These are phyloP conservation scores for Drosophila parabipectinata DNA, from an alignment of 1,140 invertebrate genomes.

Conservation along the genomic window DNA sequence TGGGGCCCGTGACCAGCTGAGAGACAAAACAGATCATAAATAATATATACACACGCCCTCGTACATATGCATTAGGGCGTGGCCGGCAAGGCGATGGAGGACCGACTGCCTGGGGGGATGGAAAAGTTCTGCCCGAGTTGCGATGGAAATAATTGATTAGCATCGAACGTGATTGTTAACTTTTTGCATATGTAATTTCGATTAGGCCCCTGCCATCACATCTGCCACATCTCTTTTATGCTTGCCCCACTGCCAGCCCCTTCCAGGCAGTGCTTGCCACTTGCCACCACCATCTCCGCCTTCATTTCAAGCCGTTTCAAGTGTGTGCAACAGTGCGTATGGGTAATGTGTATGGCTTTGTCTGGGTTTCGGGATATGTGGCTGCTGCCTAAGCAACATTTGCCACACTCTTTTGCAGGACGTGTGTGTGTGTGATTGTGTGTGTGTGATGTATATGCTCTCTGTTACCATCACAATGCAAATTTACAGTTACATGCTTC, in stretches of 20 bases:
- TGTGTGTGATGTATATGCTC: conserved; percentile 7
- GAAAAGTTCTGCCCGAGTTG: conserved; percentile 48
- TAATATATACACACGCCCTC: conserved; percentile 54
- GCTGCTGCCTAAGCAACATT: conserved; percentile 65
- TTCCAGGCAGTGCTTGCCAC: not conserved
- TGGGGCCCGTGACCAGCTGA: conserved; percentile 31
- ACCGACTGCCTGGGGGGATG: not conserved
- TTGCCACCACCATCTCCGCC: too few species aligned
- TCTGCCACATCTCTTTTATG: conserved; percentile 2
- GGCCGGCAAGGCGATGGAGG: not conserved
- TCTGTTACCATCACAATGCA: conserved; percentile 70
- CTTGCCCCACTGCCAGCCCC: not conserved
- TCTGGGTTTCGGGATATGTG: conserved; percentile 26
- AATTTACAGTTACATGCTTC: conserved; percentile 83
- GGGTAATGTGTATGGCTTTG: conserved; percentile 58
- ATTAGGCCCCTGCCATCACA: conserved; percentile 39
- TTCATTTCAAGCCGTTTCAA: conserved; percentile 15
- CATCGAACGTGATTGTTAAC: conserved; percentile 82
- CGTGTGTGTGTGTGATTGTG: not conserved
- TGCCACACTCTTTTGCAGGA: conserved; percentile 11
- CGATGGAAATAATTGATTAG: conserved; percentile 80
- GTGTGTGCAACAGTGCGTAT: conserved; percentile 78
- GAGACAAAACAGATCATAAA: conserved; percentile 71
- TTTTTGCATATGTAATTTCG: conserved; percentile 82
- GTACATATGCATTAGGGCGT: conserved; percentile 63